phyloP scores from a whole-genome alignment of 1,140 invertebrate species.

The Oppia nitens region DNA sequence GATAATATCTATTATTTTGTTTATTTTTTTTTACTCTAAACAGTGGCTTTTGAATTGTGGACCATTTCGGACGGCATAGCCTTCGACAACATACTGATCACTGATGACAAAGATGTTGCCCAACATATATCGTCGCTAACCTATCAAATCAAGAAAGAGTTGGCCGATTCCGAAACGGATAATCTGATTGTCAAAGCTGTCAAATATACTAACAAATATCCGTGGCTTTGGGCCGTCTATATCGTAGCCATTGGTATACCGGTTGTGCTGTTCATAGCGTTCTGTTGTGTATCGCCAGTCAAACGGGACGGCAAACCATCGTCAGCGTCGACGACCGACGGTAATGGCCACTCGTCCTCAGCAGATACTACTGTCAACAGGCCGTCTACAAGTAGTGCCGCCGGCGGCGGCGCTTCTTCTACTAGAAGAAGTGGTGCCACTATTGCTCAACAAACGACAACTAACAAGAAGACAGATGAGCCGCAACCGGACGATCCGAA shows the following conservation, averaged over 20 bases:
- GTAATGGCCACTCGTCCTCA: conserved; percentile 41
- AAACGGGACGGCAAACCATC: conserved; percentile 12
- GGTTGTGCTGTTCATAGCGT: conserved; percentile 53
- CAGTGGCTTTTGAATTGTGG: conserved; percentile 88
- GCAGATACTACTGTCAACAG: conserved; percentile 30
- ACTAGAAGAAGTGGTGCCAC: background rate
- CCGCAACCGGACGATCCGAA: conserved; percentile 11
- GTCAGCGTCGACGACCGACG: too few species aligned
- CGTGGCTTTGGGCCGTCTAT: conserved; percentile 77
- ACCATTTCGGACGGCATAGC: conserved; percentile 86
- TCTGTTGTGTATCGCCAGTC: conserved; percentile 50
- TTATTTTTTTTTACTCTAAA: conserved; percentile 45
- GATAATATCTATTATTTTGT: background rate
- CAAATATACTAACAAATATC: conserved; percentile 65
- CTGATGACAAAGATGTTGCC: conserved; percentile 61
- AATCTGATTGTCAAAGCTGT: conserved; percentile 58
- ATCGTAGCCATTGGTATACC: conserved; percentile 60
- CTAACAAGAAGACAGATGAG: conserved; percentile 17
- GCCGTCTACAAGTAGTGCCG: conserved; percentile 2
- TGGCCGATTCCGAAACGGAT: conserved; percentile 56
- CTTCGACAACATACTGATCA: conserved; percentile 89
- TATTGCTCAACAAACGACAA: background rate
- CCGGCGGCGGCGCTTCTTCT: background rate
- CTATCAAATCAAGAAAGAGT: conserved; percentile 63
- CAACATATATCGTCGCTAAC: conserved; percentile 62